Conservation (phyloP, 2,113 vertebrate genomes). For the Limanda limanda region DNA sequence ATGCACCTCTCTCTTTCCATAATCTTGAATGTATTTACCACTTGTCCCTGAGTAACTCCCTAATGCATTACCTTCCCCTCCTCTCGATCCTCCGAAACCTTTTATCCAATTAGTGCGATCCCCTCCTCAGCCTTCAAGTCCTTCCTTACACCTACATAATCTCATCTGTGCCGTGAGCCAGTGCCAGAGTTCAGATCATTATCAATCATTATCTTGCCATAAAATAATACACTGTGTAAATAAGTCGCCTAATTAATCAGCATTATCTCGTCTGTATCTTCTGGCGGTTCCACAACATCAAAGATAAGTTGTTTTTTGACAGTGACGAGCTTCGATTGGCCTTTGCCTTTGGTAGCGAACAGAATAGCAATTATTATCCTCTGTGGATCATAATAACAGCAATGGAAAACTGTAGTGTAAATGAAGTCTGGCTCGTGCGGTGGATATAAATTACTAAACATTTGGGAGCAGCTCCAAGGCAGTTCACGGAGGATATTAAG, state of each 20-base stretch:
- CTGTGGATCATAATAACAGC: constrained; percentile 7
- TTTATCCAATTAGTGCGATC: constrained; percentile 37
- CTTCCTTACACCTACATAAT: constrained; percentile 36
- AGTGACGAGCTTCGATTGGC: constrained; percentile 7
- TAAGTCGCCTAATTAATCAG: constrained; percentile 10
- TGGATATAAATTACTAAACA: constrained; percentile 18
- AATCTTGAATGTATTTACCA: not conserved
- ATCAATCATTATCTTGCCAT: constrained; percentile 2
- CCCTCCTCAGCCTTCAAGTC: constrained; percentile 18
- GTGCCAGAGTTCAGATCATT: constrained; percentile 12
- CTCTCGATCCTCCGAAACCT: not conserved
- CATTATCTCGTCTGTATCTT: constrained; percentile 6
- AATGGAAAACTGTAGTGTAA: constrained; percentile 1
- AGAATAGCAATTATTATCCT: constrained; percentile 16
- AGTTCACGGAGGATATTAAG: constrained; percentile 1
- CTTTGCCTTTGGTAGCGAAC: not conserved
- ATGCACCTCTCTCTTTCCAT: not conserved
- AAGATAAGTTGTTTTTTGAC: constrained; percentile 9
- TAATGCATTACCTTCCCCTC: not conserved
- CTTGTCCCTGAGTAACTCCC: not conserved
- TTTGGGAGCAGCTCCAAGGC: not conserved
- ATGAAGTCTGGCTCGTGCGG: not conserved
- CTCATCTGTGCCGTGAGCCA: constrained; percentile 15
- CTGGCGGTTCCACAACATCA: not conserved
- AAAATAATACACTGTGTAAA: constrained; percentile 12